Evolutionary conservation across 2,888 invertebrate species (phyloP).

Genomic region (Leistus spinibarbis): DNA sequence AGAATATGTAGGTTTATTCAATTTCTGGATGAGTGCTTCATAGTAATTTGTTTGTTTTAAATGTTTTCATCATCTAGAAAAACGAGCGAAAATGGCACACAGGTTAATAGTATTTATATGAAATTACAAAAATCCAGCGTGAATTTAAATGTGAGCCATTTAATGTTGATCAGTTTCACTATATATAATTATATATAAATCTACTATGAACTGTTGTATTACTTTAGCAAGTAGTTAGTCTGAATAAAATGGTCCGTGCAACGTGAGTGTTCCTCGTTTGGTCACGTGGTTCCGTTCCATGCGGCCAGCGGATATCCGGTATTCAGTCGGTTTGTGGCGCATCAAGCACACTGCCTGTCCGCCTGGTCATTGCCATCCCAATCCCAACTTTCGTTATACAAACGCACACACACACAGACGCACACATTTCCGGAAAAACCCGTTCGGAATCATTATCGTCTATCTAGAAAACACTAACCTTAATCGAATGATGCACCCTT

Average conservation of each 20-base stretch:
- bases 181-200: too few species aligned
- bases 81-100: not conserved
- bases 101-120: too few species aligned
- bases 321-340: slow-evolving; percentile 23
- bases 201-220: too few species aligned
- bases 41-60: slow-evolving; percentile 6
- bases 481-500: not conserved
- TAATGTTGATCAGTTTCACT: too few species aligned
- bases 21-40: slow-evolving; percentile 12
- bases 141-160: slow-evolving; percentile 15
- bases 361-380: slow-evolving; percentile 8
- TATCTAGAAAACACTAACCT: not conserved
- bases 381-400: not conserved
- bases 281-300: slow-evolving; percentile 35
- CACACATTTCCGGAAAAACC: not conserved
- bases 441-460: not conserved
- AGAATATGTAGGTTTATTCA: slow-evolving; percentile 14
- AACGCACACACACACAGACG: not conserved
- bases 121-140: too few species aligned
- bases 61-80: not conserved
- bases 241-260: not conserved
- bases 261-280: not conserved
- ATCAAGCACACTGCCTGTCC: not conserved
- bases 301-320: slow-evolving; percentile 33
- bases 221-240: not conserved